Conservation (phyloP, 2,113 vertebrate species). For the Illadopsis cleaveri region DNA sequence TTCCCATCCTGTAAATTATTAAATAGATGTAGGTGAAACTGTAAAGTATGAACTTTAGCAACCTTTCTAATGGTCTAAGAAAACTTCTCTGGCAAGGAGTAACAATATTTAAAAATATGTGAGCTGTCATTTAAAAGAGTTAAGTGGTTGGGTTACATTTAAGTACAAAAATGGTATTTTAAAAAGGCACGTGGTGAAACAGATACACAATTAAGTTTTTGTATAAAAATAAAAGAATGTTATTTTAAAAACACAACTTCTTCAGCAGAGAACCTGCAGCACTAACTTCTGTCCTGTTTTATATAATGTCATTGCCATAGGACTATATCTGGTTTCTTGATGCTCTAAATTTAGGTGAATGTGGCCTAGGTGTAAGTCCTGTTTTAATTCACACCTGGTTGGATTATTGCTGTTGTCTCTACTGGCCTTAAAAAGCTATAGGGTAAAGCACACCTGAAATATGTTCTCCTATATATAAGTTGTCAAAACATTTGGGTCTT, state of each 20-base stretch:
- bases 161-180: neutral
- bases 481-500: neutral
- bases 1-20: constrained; percentile 55
- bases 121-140: neutral
- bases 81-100: neutral
- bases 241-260: neutral
- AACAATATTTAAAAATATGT: neutral
- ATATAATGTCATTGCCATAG: neutral
- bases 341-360: neutral
- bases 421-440: neutral
- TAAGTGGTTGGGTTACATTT: neutral
- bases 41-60: constrained; percentile 1
- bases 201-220: neutral
- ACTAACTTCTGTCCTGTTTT: neutral
- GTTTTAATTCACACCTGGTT: neutral
- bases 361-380: neutral
- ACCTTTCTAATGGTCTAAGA: neutral
- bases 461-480: neutral
- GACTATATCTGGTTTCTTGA: neutral
- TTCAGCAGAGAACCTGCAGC: neutral
- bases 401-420: neutral
- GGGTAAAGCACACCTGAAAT: neutral
- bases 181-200: neutral
- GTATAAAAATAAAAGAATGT: neutral
- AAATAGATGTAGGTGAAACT: constrained; percentile 32